phyloP scores from a whole-genome alignment of 2,797 vertebrate genomes.

The Enteromius fasciolatus region DNA sequence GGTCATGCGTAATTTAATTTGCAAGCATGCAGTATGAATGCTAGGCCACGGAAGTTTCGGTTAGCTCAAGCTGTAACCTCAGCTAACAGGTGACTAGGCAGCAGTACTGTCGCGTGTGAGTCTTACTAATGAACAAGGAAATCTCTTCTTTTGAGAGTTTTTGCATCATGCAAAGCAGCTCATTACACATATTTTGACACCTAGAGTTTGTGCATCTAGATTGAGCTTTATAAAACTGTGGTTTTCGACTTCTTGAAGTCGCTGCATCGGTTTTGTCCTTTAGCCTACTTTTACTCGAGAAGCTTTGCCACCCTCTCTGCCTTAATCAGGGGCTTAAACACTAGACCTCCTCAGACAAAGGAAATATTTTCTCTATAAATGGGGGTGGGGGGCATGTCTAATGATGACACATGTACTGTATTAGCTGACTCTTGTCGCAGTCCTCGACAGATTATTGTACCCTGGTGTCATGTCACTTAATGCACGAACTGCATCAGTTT shows the following conservation, averaged over 20 bases:
- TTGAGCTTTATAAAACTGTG: not conserved
- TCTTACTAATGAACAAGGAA: constrained; percentile 31
- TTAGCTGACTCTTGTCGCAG: constrained; percentile 11
- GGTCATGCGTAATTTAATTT: not conserved
- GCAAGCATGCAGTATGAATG: not conserved
- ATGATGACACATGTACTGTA: constrained; percentile 30
- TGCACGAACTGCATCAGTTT: not conserved
- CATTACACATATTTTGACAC: constrained; percentile 6
- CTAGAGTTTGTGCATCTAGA: not conserved
- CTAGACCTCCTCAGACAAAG: constrained; percentile 57
- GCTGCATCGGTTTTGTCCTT: constrained; percentile 42
- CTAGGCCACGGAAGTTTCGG: constrained; percentile 9
- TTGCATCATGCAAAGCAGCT: constrained; percentile 25
- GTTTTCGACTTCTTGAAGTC: not conserved
- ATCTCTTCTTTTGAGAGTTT: constrained; percentile 8
- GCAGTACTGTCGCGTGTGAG: not conserved
- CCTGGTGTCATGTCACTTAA: constrained; percentile 13
- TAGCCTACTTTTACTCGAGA: constrained; percentile 56
- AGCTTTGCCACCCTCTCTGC: constrained; percentile 6
- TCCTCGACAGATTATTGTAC: not conserved
- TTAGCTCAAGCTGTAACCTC: constrained; percentile 31
- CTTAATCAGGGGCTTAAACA: constrained; percentile 58
- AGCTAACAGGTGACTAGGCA: constrained; percentile 9
- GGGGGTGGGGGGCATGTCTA: constrained; percentile 11
- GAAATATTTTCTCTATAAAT: constrained; percentile 50